Evolutionary conservation across 2,888 invertebrate genomes (phyloP).

Genomic region (Chymomyza fuscimana): DNA sequence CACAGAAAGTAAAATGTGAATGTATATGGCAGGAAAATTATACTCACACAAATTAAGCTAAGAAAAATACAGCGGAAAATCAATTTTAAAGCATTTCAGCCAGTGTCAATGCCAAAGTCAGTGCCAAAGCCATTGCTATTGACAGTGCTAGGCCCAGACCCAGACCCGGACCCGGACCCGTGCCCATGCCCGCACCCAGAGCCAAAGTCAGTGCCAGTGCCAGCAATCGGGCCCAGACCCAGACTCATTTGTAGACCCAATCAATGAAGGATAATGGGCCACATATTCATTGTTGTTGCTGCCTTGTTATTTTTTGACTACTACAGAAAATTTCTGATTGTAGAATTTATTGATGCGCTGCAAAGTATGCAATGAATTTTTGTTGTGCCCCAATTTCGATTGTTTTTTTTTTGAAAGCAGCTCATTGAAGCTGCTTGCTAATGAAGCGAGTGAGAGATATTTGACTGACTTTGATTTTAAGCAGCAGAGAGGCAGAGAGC

Average conservation of each 20-base stretch:
- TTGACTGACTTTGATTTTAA: background rate
- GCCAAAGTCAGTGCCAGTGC: slow-evolving; percentile 48
- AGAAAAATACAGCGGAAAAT: slow-evolving; percentile 55
- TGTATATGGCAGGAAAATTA: slow-evolving; percentile 18
- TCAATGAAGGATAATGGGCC: background rate
- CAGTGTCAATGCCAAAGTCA: slow-evolving; percentile 60
- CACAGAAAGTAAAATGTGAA: slow-evolving; percentile 1
- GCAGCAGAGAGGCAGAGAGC: background rate
- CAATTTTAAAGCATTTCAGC: slow-evolving; percentile 60
- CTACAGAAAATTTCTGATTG: background rate
- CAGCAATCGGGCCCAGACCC: slow-evolving; percentile 27
- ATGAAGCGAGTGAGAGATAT: background rate
- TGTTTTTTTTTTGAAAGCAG: background rate
- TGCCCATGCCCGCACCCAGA: background rate
- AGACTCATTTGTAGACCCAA: background rate
- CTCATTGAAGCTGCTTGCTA: background rate
- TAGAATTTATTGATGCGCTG: background rate
- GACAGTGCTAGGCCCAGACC: background rate
- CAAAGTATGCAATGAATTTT: slow-evolving; percentile 1
- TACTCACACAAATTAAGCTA: slow-evolving; percentile 33
- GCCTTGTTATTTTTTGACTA: background rate
- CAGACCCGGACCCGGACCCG: too few relatives aligned
- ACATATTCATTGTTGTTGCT: background rate
- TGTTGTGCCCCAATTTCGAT: background rate
- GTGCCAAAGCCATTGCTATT: slow-evolving; percentile 28